Evolutionary conservation across 2,888 invertebrate species (phyloP), one percentile per base, ranked within the genome.

Genomic region (Sphaerophoria taeniata): DNA sequence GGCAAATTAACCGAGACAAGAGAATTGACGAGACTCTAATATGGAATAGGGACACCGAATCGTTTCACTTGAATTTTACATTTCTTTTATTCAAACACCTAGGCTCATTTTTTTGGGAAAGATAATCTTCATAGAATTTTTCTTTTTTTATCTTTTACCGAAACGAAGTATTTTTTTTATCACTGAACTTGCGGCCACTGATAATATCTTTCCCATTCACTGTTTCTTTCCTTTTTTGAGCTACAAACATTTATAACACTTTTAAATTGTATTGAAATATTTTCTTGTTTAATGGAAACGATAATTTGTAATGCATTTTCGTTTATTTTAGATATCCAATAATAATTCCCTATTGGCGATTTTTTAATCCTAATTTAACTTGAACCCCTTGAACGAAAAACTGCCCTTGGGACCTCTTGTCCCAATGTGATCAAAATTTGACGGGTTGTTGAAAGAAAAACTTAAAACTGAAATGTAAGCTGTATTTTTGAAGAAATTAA

Each of bases 1-100:
- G 51, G 51, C 43, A 73, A 63, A 55, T 74, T 43, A 73, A 65
- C 67, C 69, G 78, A 72, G 56, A 72, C 33, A 45, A 61, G 63
- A 61, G 63, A 69, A 72, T 74, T 77, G 72, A 69, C 63, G 85
- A 72, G 55, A 77, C 65, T 71, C 60, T 58, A 47, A 67, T 56
- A 69, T 70, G 72, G 74, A 69, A 47, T 71, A 56, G 43, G 67
- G 31, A 74, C 85, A 77, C 88, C 58, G 71, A 70, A 79, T 47
- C 33, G 67, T 75, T 39, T 53, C 74, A 63, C 71, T 87, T 70
- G 7, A 61, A 70, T 77, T 60, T 45, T 65, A 65, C 39, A 60
- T 65, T 67, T 63, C 11, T 14, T 56, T 55, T 43, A 7, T 53
- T 39, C n/a, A 51, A 14, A 31, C 4, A 39, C 31, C 53, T 12